These are phyloP conservation scores for Barbus barbus DNA, from an alignment of 2,113 vertebrate species.

Conservation along the genomic window DNA sequence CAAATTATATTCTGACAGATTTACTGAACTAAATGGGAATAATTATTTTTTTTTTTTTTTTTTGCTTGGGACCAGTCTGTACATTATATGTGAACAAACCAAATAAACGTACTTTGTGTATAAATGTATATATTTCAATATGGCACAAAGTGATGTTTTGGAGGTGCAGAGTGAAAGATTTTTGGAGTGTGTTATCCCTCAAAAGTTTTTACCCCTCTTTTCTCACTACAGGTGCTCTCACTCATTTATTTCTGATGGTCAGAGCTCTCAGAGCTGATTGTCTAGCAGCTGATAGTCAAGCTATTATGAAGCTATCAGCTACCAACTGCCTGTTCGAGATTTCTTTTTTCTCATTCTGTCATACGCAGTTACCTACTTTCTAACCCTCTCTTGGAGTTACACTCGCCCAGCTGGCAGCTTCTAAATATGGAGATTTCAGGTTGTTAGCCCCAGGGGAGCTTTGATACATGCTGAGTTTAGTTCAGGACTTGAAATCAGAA, in stretches of 20 bases:
- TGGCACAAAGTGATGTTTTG: no score
- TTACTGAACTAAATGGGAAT: no score
- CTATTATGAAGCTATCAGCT: slow-evolving; percentile 41
- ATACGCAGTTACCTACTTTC: background rate
- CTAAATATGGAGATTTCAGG: slow-evolving; percentile 39
- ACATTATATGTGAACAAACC: no score
- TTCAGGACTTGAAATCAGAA: slow-evolving; percentile 36
- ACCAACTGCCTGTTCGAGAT: slow-evolving; percentile 11
- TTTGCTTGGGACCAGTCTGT: no score
- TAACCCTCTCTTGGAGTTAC: slow-evolving; percentile 26
- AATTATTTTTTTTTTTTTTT: no score
- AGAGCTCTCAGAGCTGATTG: slow-evolving; percentile 39
- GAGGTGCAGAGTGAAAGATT: no score
- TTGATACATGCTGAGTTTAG: slow-evolving; percentile 23
- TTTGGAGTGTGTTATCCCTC: no score
- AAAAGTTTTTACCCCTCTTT: background rate
- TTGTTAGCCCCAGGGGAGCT: slow-evolving; percentile 28
- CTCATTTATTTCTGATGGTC: slow-evolving; percentile 25
- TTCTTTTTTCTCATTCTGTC: background rate
- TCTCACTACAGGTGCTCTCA: background rate
- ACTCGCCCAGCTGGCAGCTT: background rate
- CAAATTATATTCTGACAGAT: no score
- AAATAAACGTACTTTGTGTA: no score
- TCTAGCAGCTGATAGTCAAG: slow-evolving; percentile 26
- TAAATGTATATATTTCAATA: no score